Percentiles rank a stretch among this genome's conserved stretches.
Conservation (phyloP, 2,797 vertebrate genomes). For the Spea hammondii region DNA sequence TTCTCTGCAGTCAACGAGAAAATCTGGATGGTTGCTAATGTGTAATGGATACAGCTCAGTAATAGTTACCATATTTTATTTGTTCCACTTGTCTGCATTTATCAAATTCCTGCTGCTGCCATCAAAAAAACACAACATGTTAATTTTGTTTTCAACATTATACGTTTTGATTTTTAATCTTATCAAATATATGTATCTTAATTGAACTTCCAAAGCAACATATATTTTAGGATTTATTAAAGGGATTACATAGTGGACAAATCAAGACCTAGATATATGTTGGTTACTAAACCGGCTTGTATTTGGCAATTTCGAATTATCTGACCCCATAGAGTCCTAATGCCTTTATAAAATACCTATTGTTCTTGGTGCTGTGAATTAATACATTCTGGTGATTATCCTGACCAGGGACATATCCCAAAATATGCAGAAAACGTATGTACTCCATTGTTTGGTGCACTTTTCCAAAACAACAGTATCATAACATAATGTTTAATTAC, state of each 20-base stretch:
- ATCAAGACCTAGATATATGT: neutral
- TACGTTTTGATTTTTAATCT: conserved; percentile 60
- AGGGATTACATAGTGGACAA: conserved; percentile 54
- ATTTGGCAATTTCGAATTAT: too few species aligned
- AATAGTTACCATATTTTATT: conserved; percentile 51
- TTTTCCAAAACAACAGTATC: too few species aligned
- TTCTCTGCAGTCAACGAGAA: conserved; percentile 34
- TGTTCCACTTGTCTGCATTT: conserved; percentile 52
- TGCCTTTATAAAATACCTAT: too few species aligned
- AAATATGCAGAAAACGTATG: too few species aligned
- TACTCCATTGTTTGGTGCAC: too few species aligned
- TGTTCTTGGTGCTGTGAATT: too few species aligned
- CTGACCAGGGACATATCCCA: too few species aligned
- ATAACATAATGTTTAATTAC: too few species aligned
- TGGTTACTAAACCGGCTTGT: too few species aligned
- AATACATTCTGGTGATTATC: too few species aligned
- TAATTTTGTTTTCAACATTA: conserved; percentile 54
- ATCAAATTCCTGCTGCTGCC: conserved; percentile 52
- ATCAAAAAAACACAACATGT: conserved; percentile 48
- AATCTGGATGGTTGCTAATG: conserved; percentile 30
- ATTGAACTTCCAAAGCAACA: conserved; percentile 55
- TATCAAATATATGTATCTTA: conserved; percentile 55
- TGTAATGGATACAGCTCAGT: conserved; percentile 36
- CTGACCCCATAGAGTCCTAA: too few species aligned
- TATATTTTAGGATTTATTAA: conserved; percentile 49